Conservation (phyloP, 2,113 vertebrate genomes). For the Oreamnos americanus region DNA sequence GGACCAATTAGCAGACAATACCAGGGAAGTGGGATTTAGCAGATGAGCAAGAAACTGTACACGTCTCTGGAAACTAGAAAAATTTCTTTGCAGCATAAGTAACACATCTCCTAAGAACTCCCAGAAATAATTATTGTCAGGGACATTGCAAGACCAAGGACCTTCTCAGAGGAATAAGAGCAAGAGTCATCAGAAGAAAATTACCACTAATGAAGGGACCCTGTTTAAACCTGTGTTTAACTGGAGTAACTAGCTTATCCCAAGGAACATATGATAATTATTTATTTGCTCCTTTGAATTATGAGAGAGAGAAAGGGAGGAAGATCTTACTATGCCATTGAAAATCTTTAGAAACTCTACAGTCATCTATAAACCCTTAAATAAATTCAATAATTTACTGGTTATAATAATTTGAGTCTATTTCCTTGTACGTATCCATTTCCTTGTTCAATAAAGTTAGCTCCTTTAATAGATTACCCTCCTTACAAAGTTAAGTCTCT, state of each 20-base stretch:
- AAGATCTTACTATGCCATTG: neutral
- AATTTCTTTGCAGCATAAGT: neutral
- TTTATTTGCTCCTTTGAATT: neutral
- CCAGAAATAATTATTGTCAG: neutral
- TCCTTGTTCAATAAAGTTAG: neutral
- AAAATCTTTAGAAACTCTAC: neutral
- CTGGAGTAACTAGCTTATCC: neutral
- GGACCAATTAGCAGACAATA: neutral
- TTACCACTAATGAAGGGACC: neutral
- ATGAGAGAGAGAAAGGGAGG: neutral
- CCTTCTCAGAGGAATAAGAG: neutral
- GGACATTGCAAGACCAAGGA: neutral
- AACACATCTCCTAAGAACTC: neutral
- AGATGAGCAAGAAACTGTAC: neutral
- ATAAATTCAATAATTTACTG: neutral
- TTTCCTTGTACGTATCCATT: neutral
- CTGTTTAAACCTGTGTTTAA: neutral
- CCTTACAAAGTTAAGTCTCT: neutral
- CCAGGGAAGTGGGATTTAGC: neutral
- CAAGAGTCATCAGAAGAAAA: neutral
- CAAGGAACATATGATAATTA: neutral
- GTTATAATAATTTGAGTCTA: neutral
- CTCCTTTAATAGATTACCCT: neutral
- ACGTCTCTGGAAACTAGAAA: neutral
- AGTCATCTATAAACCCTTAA: neutral